Percentiles rank a stretch among this genome's conserved stretches.
Evolutionary conservation across 2,888 invertebrate genomes (phyloP).

Genomic region (Geotrupes spiniger): DNA sequence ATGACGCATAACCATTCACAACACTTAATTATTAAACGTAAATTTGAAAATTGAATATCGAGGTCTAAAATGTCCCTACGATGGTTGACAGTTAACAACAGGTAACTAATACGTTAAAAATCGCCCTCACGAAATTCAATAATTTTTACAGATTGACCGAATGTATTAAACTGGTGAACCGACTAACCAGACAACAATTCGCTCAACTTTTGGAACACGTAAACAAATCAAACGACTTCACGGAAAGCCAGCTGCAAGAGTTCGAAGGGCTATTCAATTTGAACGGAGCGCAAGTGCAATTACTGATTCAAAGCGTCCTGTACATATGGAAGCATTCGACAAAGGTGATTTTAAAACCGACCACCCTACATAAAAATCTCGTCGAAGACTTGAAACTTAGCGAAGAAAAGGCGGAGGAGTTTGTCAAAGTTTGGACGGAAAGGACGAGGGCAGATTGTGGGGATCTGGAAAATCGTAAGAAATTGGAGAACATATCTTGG

Average conservation of each 20-base stretch:
- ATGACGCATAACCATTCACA: no score
- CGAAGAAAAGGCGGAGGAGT: conserved; percentile 55
- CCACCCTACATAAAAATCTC: conserved; percentile 53
- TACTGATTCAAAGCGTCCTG: conserved; percentile 35
- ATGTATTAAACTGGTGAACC: conserved; percentile 40
- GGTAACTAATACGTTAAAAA: conserved; percentile 28
- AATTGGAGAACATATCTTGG: conserved; percentile 56
- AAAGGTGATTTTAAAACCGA: conserved; percentile 56
- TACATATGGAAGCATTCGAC: conserved; percentile 53
- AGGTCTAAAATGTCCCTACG: conserved; percentile 22
- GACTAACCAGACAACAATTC: conserved; percentile 36
- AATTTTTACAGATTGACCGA: conserved; percentile 34
- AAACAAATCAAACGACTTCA: conserved; percentile 32
- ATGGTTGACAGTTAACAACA: conserved; percentile 35
- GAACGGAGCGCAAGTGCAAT: conserved; percentile 16
- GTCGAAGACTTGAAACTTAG: conserved; percentile 52
- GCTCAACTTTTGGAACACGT: conserved; percentile 35
- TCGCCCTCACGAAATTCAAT: conserved; percentile 5
- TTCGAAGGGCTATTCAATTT: conserved; percentile 35
- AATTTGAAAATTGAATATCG: background rate
- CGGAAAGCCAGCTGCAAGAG: conserved; percentile 35
- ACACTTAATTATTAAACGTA: no score
- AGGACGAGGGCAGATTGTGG: conserved; percentile 54
- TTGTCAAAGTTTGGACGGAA: conserved; percentile 55
- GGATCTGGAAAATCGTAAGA: conserved; percentile 50